Evolutionary conservation across 92 coral and sea anemone species (phyloP), one percentile per base, ranked within the genome.

Genomic region (Micromussa lordhowensis): DNA sequence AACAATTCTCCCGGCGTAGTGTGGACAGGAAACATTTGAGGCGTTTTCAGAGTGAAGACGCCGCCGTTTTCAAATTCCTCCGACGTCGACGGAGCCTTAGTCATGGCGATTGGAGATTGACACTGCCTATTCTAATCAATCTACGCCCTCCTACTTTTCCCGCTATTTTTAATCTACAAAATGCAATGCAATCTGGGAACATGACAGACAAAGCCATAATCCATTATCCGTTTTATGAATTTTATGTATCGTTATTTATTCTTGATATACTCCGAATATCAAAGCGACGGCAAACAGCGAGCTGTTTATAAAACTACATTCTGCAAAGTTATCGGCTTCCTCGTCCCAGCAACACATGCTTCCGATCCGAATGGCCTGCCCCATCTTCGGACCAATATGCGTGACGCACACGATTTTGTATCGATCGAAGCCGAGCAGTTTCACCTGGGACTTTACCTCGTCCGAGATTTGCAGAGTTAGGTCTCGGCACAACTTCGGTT

Each of bases 381-480:
- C 92, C 87, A 74, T 87, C 80, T 72, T 84, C 64, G 85, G 91
- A 18, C 95, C 95, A 34, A 93, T 93, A 71, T 79, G 88, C 44
- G 94, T 93, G 85, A 93, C 57, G 54, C 95, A 91, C 79, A 93
- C 94, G 92, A 93, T 87, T 88, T 93, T 93, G 94, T 93, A 93
- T 88, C 95, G 92, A 84, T 91, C 86, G 80, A 87, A 93, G 36
- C 95, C 94, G 92, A 93, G 92, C 28, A 66, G 80, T 70, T 88
- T 91, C 54, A 93, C 95, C 71, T 80, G 90, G 22, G 88, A 69
- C 76, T 78, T 77, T 68, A 93, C 88, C 19, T 87, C 94, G 68
- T 93, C 95, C 16, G 91, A 82, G 74, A 93, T 93, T 28, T 91
- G 91, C 1, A 91, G 86, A 8, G 91, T 78, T 36, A 88, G 88